Percentiles rank a stretch among this genome's conserved stretches.
Conservation (phyloP, 2,888 invertebrate genomes). For the Drosophila picticornis region DNA sequence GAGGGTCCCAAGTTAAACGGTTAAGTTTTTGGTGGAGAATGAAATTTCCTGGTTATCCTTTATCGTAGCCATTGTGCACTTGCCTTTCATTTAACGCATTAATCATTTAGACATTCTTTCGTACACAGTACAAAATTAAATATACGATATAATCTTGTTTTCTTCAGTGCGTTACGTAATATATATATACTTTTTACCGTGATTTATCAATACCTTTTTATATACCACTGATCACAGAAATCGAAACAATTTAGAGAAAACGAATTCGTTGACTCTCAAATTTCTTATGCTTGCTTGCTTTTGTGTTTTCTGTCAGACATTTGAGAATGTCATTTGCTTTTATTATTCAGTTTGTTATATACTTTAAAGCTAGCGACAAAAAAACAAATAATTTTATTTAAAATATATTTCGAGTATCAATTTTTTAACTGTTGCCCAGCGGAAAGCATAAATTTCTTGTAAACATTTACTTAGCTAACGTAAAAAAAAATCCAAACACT, state of each 20-base stretch:
- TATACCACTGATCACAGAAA: neutral
- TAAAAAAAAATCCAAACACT: neutral
- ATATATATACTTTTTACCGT: neutral
- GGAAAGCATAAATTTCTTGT: constrained; percentile 60
- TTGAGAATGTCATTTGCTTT: constrained; percentile 1
- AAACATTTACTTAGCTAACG: constrained; percentile 42
- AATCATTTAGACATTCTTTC: neutral
- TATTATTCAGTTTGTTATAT: constrained; percentile 34
- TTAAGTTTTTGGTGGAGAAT: neutral
- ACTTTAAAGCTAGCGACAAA: constrained; percentile 39
- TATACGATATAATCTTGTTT: neutral
- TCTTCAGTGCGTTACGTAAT: rapidly evolving
- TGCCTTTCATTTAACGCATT: neutral
- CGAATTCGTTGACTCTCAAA: neutral
- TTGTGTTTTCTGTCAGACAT: constrained; percentile 28
- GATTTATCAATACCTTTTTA: neutral
- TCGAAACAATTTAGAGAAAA: neutral
- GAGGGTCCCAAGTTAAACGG: neutral
- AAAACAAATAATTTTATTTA: constrained; percentile 34
- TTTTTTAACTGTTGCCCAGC: constrained; percentile 43
- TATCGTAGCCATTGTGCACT: constrained; percentile 3
- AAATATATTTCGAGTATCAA: constrained; percentile 47
- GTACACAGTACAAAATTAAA: neutral
- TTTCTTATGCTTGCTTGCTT: constrained; percentile 9
- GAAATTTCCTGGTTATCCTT: constrained; percentile 20